These are phyloP conservation scores for Agonopterix arenella DNA, from an alignment of 2,888 invertebrate genomes.

Conservation along the genomic window DNA sequence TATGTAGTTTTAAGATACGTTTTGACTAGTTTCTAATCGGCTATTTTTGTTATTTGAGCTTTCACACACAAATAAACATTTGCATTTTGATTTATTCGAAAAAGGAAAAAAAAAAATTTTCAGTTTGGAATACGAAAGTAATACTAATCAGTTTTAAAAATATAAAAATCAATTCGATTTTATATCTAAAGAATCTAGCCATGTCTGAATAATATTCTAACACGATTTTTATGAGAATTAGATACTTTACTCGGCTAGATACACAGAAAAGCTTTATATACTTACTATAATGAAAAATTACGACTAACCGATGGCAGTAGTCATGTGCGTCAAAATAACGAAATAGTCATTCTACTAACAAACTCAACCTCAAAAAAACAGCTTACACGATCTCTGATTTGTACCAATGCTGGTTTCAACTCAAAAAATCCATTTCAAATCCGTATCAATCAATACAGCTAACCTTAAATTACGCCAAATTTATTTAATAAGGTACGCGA, in stretches of 20 bases:
- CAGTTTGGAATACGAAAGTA: no score
- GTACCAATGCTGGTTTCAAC: no score
- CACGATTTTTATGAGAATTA: slow-evolving; percentile 6
- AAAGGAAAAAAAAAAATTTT: neutral
- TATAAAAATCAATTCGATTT: neutral
- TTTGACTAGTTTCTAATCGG: slow-evolving; percentile 17
- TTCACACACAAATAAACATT: slow-evolving; percentile 9
- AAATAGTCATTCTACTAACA: no score
- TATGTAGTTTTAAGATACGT: slow-evolving; percentile 16
- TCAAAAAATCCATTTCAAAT: no score
- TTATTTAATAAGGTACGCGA: no score
- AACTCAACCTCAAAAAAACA: no score
- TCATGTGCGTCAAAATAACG: no score
- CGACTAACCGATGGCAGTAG: no score
- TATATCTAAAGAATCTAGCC: slow-evolving; percentile 5
- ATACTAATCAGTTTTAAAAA: neutral
- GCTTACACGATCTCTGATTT: no score
- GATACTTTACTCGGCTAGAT: slow-evolving; percentile 1
- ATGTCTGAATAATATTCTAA: slow-evolving; percentile 9
- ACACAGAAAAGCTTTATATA: slow-evolving; percentile 1
- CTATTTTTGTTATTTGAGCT: slow-evolving; percentile 17
- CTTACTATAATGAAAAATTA: no score
- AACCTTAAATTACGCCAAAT: no score
- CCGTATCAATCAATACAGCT: no score
- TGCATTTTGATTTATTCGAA: neutral